Percentiles rank a stretch among this genome's conserved stretches.
phyloP scores from a whole-genome alignment of 1,140 invertebrate species.

The Hypothenemus hampei region DNA sequence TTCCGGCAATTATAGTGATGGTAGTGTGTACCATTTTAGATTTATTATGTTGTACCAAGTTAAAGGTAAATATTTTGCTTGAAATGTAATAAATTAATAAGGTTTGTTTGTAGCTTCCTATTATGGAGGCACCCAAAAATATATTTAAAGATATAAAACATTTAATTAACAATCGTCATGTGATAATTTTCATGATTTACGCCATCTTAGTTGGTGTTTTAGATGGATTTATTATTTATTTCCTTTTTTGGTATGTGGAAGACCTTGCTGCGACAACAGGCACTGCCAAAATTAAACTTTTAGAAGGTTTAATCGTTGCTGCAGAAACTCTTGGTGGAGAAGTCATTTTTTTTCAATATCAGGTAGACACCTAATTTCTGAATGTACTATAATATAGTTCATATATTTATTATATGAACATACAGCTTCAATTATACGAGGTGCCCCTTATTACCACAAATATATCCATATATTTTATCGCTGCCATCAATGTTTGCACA shows the following conservation, averaged over 20 bases:
- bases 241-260: constrained; percentile 72
- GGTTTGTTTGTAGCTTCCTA: constrained; percentile 55
- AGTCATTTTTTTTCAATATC: constrained; percentile 65
- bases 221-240: constrained; percentile 74
- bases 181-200: constrained; percentile 63
- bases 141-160: constrained; percentile 58
- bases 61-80: constrained; percentile 49
- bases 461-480: background rate
- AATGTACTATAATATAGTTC: background rate
- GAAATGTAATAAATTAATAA: background rate
- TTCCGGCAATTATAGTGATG: constrained; percentile 63
- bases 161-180: constrained; percentile 56
- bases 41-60: constrained; percentile 56
- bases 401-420: background rate
- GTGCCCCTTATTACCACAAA: too few species aligned
- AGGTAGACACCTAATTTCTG: constrained; percentile 44
- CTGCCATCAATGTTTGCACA: too few species aligned
- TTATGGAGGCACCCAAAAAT: constrained; percentile 56
- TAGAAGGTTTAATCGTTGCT: constrained; percentile 69
- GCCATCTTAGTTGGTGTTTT: constrained; percentile 66
- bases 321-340: constrained; percentile 70
- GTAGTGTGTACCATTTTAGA: constrained; percentile 58
- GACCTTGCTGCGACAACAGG: constrained; percentile 60
- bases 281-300: constrained; percentile 63
- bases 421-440: too few species aligned